Base-by-base conservation (phyloP, 2,888 invertebrate genomes). In the Subacronicta megacephala region DNA sequence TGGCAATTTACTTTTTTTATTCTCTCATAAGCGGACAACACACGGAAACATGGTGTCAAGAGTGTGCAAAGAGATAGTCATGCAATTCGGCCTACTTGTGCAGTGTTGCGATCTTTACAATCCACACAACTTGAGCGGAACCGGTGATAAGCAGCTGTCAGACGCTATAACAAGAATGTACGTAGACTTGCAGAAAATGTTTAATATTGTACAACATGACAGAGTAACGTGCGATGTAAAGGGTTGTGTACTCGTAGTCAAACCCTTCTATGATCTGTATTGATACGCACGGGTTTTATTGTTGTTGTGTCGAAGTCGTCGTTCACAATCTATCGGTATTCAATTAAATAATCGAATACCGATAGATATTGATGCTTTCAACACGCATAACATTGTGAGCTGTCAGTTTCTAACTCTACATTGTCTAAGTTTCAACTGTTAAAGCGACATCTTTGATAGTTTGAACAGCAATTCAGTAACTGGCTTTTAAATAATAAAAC, bases 111-210 rank as follows among this genome's bases (percentile, higher is more conserved):
- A 41, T 53, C 63, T 68, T 52, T 38, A 58, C 47, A 41, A 45
- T 42, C 41, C 41, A 49, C 53, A 70, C 50, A 68, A 18, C 20
- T 42, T 16, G 29, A 42, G 37, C 59, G 62, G 71, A 59, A 65
- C 62, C 44, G n/a, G 36, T 62, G 59, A 72, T 74, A 75, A 57
- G 16, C 37, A 47, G 38, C 63, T 71, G 68, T 59, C 72, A 68
- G 46, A 63, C 57, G 62, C 43, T 61, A n/a, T n/a, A 41, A 41
- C 54, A 66, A 71, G 45, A 49, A 53, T 29, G 13, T 37, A 7
- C 18, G 42, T 33, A 17, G n/a, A 37, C 17, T 50, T 50, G 47
- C 16, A 38, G 41, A 68, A 49, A 42, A 37, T 31, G 7, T 15
- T 20, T 7, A 29, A 53, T 53, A 63, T 46, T 60, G 18, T 20